phyloP scores from a whole-genome alignment of 30 jellyfish, hydroid and myxozoan genomes.

The Aurelia aurita complex sp. Pacific region DNA sequence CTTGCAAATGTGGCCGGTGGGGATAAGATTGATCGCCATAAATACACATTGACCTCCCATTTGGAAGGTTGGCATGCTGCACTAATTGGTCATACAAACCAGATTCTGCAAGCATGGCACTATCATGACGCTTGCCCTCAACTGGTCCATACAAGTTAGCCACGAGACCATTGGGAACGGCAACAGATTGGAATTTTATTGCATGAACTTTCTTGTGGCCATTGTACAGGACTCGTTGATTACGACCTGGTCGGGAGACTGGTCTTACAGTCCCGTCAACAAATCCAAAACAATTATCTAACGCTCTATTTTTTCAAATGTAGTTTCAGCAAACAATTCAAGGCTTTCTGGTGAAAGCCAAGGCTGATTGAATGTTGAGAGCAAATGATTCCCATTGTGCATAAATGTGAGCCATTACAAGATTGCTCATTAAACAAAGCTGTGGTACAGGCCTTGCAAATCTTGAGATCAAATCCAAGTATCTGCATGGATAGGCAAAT shows the following conservation, averaged over 20 bases:
- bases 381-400: constrained; percentile 10
- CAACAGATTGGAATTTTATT: constrained; percentile 57
- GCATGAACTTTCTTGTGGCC: constrained; percentile 58
- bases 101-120: constrained; percentile 58
- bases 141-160: constrained; percentile 72
- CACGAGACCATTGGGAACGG: constrained; percentile 65
- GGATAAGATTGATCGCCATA: constrained; percentile 76
- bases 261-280: constrained; percentile 60
- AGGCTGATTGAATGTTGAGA: constrained; percentile 35
- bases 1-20: constrained; percentile 42
- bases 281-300: constrained; percentile 57
- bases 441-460: no score
- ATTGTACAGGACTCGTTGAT: constrained; percentile 47
- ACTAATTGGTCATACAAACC: constrained; percentile 46
- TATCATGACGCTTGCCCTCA: constrained; percentile 65
- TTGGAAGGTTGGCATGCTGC: constrained; percentile 27
- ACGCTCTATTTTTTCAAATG: constrained; percentile 27
- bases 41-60: constrained; percentile 55
- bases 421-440: no score
- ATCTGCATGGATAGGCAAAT: no score
- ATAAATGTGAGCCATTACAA: neutral
- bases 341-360: constrained; percentile 49
- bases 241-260: constrained; percentile 38
- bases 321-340: constrained; percentile 37
- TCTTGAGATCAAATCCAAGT: no score